Evolutionary conservation across 1,140 invertebrate species (phyloP).

Genomic region (Achroia grisella): DNA sequence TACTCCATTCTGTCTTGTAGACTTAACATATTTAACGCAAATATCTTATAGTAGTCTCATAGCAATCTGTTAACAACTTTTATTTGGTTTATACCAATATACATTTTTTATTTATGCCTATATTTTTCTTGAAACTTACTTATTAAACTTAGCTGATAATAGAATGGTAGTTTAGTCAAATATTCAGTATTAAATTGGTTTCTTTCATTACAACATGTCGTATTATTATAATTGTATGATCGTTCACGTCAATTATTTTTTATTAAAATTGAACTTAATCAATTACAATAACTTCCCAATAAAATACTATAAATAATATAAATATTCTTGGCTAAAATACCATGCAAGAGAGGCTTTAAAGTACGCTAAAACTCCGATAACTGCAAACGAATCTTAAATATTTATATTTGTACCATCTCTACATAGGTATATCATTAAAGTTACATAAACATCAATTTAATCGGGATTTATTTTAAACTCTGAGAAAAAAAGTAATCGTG

Average conservation of each 20-base stretch:
- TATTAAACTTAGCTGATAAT: not conserved
- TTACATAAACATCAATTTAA: no score
- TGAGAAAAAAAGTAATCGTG: no score
- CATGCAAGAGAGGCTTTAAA: not conserved
- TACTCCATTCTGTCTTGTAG: conserved; percentile 3
- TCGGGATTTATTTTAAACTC: no score
- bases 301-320: no score
- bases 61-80: conserved; percentile 14
- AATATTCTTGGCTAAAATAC: no score
- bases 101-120: no score
- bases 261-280: no score
- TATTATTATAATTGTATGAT: no score
- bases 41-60: conserved; percentile 6
- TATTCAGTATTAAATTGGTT: no score
- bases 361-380: not conserved
- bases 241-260: not conserved
- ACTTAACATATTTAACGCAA: conserved; percentile 2
- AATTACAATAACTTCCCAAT: no score
- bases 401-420: conserved; percentile 3
- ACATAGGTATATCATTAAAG: not conserved
- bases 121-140: conserved; percentile 22
- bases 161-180: no score
- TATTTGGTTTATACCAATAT: conserved; percentile 19
- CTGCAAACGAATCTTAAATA: conserved; percentile 4
- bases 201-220: no score